Base-by-base conservation (phyloP, 2,888 invertebrate species). In the Leucoma salicis region DNA sequence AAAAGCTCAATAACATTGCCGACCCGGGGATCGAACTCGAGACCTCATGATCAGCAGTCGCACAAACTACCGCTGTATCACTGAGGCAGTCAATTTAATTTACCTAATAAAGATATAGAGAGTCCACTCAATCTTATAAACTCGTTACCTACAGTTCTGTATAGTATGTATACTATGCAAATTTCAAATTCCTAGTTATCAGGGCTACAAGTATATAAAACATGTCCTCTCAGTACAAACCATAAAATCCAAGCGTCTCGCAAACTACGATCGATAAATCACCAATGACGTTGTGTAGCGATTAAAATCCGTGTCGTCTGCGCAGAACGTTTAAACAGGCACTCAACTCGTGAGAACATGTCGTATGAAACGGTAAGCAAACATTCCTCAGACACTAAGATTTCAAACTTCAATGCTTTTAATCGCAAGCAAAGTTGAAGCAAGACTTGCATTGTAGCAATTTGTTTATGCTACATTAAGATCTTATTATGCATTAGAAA, bases 281-380 rank as follows among this genome's bases (percentile, higher is more conserved):
- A 75, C 70, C 70, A 69, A 69, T 74, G 79, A 78, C 78, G 70
- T 69, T 72, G 70, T 73, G 70, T 64, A 66, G 70, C 78, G 82
- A 81, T 81, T 82, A 81, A 78, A 82, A 82, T 79, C 76, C 79
- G 79, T 75, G 82, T 78, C 74, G 74, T 70, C 71, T 69, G 63
- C 58, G 61, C 63, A 64, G 64, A 69, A 65, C 64, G 63, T 63
- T 66, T 57, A 59, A 62, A 77, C 74, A 75, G 74, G 70, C 73
- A 65, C 57, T 63, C 69, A 55, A 59, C 74, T 78, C 83, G 84
- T 83, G 84, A 83, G 84, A 84, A 82, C 74, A 73, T 52, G 59
- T 60, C 55, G 60, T 58, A 62, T 57, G 63, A 65, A 71, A 71
- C 75, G 57, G 68, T 69, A 63, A 69, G 66, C 68, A 62, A 61